Conservation (phyloP, 2,888 invertebrate genomes). For the Meghimatium bilineatum region DNA sequence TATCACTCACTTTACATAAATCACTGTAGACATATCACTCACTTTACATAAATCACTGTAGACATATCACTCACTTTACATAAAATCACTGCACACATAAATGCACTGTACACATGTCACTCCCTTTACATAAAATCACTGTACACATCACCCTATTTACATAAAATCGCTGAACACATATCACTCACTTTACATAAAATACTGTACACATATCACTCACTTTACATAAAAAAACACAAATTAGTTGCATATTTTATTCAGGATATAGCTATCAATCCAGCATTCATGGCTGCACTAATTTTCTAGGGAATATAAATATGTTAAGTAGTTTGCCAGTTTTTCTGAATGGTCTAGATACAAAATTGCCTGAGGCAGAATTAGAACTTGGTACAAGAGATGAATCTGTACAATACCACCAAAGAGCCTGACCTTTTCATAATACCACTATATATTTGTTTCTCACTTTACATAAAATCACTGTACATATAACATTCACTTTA, state of each 20-base stretch:
- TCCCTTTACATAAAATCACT: not conserved
- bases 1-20: not conserved
- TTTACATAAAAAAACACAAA: not conserved
- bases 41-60: not conserved
- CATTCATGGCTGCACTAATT: too few relatives aligned
- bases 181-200: not conserved
- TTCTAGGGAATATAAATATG: too few relatives aligned
- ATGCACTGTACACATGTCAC: not conserved
- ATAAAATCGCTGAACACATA: not conserved
- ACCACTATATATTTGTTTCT: not conserved
- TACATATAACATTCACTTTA: not conserved
- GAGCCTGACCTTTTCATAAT: too few relatives aligned
- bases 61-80: not conserved
- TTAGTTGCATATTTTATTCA: too few relatives aligned
- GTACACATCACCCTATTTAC: not conserved
- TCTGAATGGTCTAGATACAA: too few relatives aligned
- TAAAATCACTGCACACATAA: not conserved
- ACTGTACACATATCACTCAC: not conserved
- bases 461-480: not conserved
- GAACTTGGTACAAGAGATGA: too few relatives aligned
- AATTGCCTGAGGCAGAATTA: too few relatives aligned
- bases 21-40: not conserved
- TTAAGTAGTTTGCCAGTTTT: too few relatives aligned
- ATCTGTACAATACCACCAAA: too few relatives aligned
- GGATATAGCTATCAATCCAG: too few relatives aligned